phyloP scores from a whole-genome alignment of 2,888 invertebrate species.

The Phyto melanocephala region DNA sequence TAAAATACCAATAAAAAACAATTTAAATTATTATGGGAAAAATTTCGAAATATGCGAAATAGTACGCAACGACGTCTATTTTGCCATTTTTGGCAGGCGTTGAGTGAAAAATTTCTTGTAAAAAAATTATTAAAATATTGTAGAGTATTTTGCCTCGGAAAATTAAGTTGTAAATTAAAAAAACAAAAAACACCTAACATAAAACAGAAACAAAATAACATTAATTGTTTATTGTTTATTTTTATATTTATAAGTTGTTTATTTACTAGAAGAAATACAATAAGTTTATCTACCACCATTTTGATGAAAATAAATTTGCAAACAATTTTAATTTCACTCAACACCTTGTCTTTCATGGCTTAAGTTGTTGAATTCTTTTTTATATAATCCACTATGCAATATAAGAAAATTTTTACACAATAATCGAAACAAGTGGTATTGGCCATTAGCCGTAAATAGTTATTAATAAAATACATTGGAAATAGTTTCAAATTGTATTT shows the following conservation, averaged over 20 bases:
- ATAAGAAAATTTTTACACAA: constrained; percentile 1
- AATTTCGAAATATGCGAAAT: constrained; percentile 29
- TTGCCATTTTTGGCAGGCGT: constrained; percentile 36
- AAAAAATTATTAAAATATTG: constrained; percentile 36
- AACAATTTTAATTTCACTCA: constrained; percentile 55
- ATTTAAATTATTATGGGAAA: constrained; percentile 51
- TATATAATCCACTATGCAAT: constrained; percentile 19
- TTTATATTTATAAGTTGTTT: constrained; percentile 6
- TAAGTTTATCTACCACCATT: neutral
- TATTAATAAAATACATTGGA: neutral
- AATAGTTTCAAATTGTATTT: neutral
- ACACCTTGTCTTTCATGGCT: constrained; percentile 35
- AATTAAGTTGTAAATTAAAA: neutral
- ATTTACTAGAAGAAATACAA: neutral
- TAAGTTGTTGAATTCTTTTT: neutral
- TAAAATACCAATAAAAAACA: constrained; percentile 32
- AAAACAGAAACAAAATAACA: constrained; percentile 25
- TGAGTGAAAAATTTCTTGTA: constrained; percentile 37
- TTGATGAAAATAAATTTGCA: constrained; percentile 4
- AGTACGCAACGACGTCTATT: neutral
- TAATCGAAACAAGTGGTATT: constrained; percentile 36
- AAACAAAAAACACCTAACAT: no score
- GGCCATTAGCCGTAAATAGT: neutral
- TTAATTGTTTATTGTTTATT: neutral
- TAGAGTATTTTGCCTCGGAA: constrained; percentile 31